Evolutionary conservation across 1,140 invertebrate genomes (phyloP).

Genomic region (Drusus annulatus): DNA sequence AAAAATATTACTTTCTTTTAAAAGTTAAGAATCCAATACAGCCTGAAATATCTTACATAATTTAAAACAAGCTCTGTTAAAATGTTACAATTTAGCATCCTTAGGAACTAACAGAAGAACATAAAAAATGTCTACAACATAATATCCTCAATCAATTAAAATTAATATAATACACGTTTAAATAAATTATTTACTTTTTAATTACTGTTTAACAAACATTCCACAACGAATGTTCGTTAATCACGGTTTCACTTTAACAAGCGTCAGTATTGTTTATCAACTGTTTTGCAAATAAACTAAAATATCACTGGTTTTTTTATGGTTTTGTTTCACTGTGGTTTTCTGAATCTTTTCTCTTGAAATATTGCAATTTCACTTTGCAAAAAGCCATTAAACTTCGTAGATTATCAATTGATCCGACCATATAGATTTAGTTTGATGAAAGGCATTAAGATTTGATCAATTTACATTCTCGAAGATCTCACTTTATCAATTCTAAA

Average conservation of each 20-base stretch:
- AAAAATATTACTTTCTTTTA: too few relatives aligned
- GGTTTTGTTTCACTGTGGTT: not conserved
- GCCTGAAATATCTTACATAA: too few relatives aligned
- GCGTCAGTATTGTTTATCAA: not conserved
- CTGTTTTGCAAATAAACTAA: not conserved
- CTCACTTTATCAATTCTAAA: too few relatives aligned
- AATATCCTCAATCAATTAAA: not conserved
- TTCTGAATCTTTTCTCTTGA: not conserved
- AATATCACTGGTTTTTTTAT: not conserved
- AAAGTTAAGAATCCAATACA: too few relatives aligned
- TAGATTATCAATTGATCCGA: too few relatives aligned
- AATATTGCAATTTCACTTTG: not conserved
- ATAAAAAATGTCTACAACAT: not conserved
- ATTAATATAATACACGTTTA: not conserved
- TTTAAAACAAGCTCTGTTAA: too few relatives aligned
- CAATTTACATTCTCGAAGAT: too few relatives aligned
- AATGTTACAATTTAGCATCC: not conserved
- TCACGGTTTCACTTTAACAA: conserved; percentile 20
- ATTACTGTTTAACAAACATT: conserved; percentile 12
- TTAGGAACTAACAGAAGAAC: not conserved
- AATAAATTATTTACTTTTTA: conserved; percentile 29
- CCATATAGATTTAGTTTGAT: too few relatives aligned
- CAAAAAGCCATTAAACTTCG: too few relatives aligned
- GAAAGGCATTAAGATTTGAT: not conserved
- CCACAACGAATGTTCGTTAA: conserved; percentile 31